phyloP scores from a whole-genome alignment of 2,888 invertebrate genomes.

The Amphipoea lucens region DNA sequence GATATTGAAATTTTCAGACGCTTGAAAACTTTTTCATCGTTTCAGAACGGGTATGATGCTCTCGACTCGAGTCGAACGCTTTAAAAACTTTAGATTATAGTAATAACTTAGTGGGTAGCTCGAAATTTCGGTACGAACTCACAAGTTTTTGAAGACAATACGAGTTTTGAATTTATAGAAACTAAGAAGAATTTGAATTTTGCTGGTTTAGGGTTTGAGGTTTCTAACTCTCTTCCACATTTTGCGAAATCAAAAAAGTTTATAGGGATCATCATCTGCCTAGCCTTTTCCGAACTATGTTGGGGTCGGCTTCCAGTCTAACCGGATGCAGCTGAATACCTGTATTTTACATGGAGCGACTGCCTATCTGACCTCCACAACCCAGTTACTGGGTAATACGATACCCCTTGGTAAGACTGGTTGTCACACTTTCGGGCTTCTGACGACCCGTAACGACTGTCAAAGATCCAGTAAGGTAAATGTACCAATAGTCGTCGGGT shows the following conservation, averaged over 20 bases:
- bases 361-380: no score
- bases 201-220: constrained; percentile 3
- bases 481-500: no score
- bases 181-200: background rate
- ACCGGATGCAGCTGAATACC: no score
- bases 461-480: no score
- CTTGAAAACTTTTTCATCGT: constrained; percentile 64
- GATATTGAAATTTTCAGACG: constrained; percentile 73
- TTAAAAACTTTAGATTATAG: constrained; percentile 62
- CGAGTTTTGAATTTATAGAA: constrained; percentile 43
- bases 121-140: constrained; percentile 38
- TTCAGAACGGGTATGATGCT: constrained; percentile 56
- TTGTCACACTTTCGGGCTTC: no score
- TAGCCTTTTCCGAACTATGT: no score
- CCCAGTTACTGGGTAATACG: no score
- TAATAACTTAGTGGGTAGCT: constrained; percentile 59
- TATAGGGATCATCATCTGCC: background rate
- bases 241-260: background rate
- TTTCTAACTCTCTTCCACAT: background rate
- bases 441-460: no score
- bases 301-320: no score
- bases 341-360: no score
- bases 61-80: constrained; percentile 48
- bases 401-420: no score
- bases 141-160: constrained; percentile 33